These are phyloP conservation scores for Deilephila elpenor DNA, from an alignment of 2,888 invertebrate genomes.

Conservation along the genomic window DNA sequence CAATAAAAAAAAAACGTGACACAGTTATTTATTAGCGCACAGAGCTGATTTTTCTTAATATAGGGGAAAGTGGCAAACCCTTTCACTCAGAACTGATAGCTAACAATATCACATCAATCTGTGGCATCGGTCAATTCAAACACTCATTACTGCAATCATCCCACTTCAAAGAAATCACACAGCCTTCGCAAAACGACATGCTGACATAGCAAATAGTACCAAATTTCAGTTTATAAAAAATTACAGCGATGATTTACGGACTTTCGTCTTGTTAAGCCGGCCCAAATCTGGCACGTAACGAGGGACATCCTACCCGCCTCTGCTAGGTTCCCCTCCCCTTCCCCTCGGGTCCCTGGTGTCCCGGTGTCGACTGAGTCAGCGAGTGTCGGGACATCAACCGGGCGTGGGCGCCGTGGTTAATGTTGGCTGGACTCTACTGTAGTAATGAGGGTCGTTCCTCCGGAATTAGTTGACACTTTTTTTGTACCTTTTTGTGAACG, in stretches of 20 bases:
- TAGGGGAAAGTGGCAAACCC: too few relatives aligned
- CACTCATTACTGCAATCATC: too few relatives aligned
- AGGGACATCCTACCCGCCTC: neutral
- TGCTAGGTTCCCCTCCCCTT: neutral
- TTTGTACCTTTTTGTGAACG: neutral
- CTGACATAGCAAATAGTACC: neutral
- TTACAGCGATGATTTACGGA: neutral
- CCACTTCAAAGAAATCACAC: neutral
- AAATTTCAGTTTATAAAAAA: neutral
- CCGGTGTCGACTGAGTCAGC: neutral
- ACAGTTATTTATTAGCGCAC: too few relatives aligned
- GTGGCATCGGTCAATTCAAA: too few relatives aligned
- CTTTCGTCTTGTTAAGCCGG: slow-evolving; percentile 14
- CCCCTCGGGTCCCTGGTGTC: neutral
- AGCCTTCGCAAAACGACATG: neutral
- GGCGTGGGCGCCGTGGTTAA: neutral
- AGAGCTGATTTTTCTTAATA: too few relatives aligned
- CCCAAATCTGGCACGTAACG: slow-evolving; percentile 24
- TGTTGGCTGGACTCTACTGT: neutral
- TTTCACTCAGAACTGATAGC: too few relatives aligned
- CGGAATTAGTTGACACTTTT: slow-evolving; percentile 6
- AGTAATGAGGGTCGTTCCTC: slow-evolving; percentile 10
- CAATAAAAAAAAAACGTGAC: neutral
- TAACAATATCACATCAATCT: too few relatives aligned
- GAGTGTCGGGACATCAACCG: neutral